Evolutionary conservation across 2,113 vertebrate genomes (phyloP).

Genomic region (Malurus cyaneus): DNA sequence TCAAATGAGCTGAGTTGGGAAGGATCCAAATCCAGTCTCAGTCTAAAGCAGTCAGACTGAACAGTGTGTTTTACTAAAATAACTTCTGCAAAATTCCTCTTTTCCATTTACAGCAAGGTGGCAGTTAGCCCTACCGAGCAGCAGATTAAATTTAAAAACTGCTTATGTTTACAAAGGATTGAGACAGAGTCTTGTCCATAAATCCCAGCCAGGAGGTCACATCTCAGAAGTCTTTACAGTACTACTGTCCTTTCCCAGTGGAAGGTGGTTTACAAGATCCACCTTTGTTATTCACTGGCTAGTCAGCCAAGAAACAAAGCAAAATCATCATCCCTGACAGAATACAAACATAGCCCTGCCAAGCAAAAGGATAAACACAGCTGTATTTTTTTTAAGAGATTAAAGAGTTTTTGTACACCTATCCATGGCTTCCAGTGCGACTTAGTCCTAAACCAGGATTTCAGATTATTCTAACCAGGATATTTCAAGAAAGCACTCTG

Average conservation of each 20-base stretch:
- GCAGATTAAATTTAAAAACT: background rate
- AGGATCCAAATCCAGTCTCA: slow-evolving; percentile 16
- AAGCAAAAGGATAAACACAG: background rate
- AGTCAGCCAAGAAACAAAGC: background rate
- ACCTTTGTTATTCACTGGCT: background rate
- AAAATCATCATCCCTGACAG: background rate
- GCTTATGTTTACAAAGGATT: background rate
- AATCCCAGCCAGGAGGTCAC: background rate
- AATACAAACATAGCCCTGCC: background rate
- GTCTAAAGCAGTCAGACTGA: background rate
- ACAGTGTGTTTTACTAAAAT: background rate
- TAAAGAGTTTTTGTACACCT: background rate
- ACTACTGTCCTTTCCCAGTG: background rate
- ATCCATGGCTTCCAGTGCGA: background rate
- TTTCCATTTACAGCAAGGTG: background rate
- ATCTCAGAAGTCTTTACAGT: background rate
- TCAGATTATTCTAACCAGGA: slow-evolving; percentile 22
- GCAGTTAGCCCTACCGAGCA: background rate
- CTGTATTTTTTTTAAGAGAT: background rate
- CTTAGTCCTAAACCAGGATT: slow-evolving; percentile 28
- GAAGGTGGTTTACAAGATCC: background rate
- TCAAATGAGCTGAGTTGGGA: slow-evolving; percentile 18
- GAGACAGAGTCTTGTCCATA: background rate
- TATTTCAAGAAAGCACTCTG: background rate
- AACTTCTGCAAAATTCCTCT: background rate